Conservation (phyloP, 2,113 vertebrate species). For the Albula glossodonta region DNA sequence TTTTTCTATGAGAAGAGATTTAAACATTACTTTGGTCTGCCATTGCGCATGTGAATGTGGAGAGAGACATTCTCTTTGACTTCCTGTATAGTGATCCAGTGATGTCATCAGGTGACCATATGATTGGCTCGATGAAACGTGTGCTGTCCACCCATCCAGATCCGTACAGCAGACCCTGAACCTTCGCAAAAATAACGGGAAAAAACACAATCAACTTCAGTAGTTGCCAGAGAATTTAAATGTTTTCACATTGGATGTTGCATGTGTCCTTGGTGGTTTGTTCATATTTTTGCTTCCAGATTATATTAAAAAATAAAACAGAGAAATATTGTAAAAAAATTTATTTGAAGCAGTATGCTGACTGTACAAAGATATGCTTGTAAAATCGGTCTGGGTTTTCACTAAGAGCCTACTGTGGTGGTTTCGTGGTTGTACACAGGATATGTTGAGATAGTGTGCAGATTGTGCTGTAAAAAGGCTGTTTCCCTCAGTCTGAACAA, state of each 20-base stretch:
- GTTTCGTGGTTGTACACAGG: slow-evolving; percentile 97
- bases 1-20: slow-evolving; percentile 68
- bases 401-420: slow-evolving; percentile 81
- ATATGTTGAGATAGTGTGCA: slow-evolving; percentile 94
- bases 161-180: slow-evolving; percentile 56
- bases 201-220: slow-evolving; percentile 59
- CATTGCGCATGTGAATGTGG: slow-evolving; percentile 75
- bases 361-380: slow-evolving; percentile 91
- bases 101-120: slow-evolving; percentile 71
- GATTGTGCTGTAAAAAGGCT: slow-evolving; percentile 96
- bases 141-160: slow-evolving; percentile 68
- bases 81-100: slow-evolving; percentile 66
- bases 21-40: slow-evolving; percentile 70
- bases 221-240: slow-evolving; percentile 82
- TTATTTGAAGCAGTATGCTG: slow-evolving; percentile 72
- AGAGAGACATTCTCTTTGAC: slow-evolving; percentile 53
- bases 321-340: slow-evolving; percentile 66
- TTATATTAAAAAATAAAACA: slow-evolving; percentile 65
- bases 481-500: too few relatives aligned
- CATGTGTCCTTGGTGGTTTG: slow-evolving; percentile 89
- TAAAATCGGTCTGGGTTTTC: slow-evolving; percentile 92
- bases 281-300: slow-evolving; percentile 81
- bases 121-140: slow-evolving; percentile 56
- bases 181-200: slow-evolving; percentile 4
- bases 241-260: slow-evolving; percentile 93